Base-by-base conservation (phyloP, 2,888 invertebrate species). In the Julus scandinavius region DNA sequence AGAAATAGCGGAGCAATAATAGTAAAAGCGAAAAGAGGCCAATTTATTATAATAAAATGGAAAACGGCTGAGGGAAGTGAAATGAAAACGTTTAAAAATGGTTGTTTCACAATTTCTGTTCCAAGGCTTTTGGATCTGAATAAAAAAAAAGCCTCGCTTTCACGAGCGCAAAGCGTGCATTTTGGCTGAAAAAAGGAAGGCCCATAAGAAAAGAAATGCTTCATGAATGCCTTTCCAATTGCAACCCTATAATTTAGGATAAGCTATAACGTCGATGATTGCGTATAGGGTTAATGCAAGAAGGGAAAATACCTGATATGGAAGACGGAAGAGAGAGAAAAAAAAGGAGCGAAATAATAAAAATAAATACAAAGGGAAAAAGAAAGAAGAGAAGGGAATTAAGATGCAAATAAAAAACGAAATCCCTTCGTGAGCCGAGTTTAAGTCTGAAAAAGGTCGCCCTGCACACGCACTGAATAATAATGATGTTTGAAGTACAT, bases 351-450 rank as follows among this genome's bases (percentile, higher is more conserved):
- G 29, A 72, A 80, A 80, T 80, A 80, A 80, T 80, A 80, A 80
- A 80, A 80, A 80, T 80, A 80, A 80, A 80, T 80, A 80, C 80
- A 38, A 80, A 38, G 38, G 20, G 80, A 80, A 80, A 54, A 80
- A 80, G 80, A 80, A 80, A 38, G 80, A 80, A 80, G 80, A 80
- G 80, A 80, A 80, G 80, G 80, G 80, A 80, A 80, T 80, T 80
- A 80, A 80, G 80, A 80, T 80, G 80, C 80, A 80, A 80, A 80
- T 80, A 80, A 80, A 80, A 80, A 80, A 80, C 11, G 80, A 80
- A 80, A 80, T 80, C 80, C 80, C 80, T 80, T 38, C 38, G 80
- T 80, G 80, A 80, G 80, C 80, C 80, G 38, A 80, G 80, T 80
- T 80, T 80, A 80, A 80, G 80, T 80, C 80, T 80, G 38, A 38